Evolutionary conservation across 2,888 invertebrate species (phyloP).

Genomic region (Ochropacha duplaris): DNA sequence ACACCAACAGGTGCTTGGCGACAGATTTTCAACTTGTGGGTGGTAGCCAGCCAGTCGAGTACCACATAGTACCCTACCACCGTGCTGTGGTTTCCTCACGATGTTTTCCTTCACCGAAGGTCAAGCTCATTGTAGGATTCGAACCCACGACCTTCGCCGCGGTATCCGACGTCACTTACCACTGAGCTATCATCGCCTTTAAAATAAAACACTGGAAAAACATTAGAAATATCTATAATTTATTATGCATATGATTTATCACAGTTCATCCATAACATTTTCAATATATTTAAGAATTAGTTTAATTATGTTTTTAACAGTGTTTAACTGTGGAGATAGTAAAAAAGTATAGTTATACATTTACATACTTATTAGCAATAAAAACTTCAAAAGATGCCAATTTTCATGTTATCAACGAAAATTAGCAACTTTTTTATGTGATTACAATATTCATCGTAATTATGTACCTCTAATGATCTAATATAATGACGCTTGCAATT

Average conservation of each 20-base stretch:
- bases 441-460: neutral
- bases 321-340: neutral
- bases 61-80: no score
- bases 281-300: slow-evolving; percentile 16
- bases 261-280: slow-evolving; percentile 57
- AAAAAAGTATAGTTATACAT: neutral
- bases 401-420: slow-evolving; percentile 59
- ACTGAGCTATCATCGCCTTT: no score
- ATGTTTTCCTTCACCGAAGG: no score
- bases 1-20: no score
- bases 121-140: no score
- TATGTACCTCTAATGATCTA: no score
- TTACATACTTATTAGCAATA: slow-evolving; percentile 12
- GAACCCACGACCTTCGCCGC: no score
- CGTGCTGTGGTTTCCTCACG: no score
- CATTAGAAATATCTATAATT: neutral
- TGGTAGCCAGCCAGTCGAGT: no score
- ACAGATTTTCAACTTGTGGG: no score
- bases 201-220: no score
- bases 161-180: no score
- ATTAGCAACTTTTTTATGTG: slow-evolving; percentile 48
- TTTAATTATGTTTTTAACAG: neutral
- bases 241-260: slow-evolving; percentile 16
- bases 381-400: slow-evolving; percentile 47
- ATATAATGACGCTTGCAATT: neutral